These are phyloP conservation scores for Rhynchophorus ferrugineus DNA, from an alignment of 1,140 invertebrate species.

Conservation along the genomic window DNA sequence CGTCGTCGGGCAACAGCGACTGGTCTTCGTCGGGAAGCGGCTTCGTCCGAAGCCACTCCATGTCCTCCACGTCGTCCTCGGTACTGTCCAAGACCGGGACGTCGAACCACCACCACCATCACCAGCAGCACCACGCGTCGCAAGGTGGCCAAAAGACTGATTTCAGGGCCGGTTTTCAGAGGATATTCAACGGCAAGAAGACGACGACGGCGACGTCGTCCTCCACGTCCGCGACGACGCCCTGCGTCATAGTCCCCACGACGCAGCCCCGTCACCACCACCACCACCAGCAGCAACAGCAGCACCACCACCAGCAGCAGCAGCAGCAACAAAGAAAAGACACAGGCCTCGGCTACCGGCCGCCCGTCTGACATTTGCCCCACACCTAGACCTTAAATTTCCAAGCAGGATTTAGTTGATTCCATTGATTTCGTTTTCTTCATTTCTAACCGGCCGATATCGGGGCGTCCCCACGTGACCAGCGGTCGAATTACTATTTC, in stretches of 20 bases:
- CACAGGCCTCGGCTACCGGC: slow-evolving; percentile 14
- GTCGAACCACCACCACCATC: slow-evolving; percentile 15
- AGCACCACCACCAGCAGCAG: slow-evolving; percentile 9
- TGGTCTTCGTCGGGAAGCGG: slow-evolving; percentile 27
- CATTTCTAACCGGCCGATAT: background rate
- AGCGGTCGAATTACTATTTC: too few relatives aligned
- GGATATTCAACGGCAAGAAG: slow-evolving; percentile 40
- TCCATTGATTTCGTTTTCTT: slow-evolving; percentile 7
- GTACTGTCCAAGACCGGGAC: slow-evolving; percentile 8
- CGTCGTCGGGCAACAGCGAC: slow-evolving; percentile 26
- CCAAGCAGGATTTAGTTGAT: slow-evolving; percentile 9
- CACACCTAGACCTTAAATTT: slow-evolving; percentile 21
- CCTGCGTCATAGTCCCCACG: slow-evolving; percentile 36
- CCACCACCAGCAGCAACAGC: slow-evolving; percentile 8
- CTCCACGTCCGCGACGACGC: slow-evolving; percentile 31
- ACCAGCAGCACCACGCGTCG: slow-evolving; percentile 11
- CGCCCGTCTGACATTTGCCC: slow-evolving; percentile 24
- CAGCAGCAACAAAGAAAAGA: slow-evolving; percentile 11
- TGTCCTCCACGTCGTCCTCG: slow-evolving; percentile 36
- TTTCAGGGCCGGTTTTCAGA: slow-evolving; percentile 43
- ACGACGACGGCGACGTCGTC: slow-evolving; percentile 21
- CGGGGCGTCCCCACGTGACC: slow-evolving; percentile 26
- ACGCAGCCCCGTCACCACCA: too few relatives aligned
- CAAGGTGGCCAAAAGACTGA: slow-evolving; percentile 39
- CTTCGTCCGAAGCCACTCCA: slow-evolving; percentile 40